phyloP scores from a whole-genome alignment of 2,113 vertebrate species.

The Sylvia atricapilla region DNA sequence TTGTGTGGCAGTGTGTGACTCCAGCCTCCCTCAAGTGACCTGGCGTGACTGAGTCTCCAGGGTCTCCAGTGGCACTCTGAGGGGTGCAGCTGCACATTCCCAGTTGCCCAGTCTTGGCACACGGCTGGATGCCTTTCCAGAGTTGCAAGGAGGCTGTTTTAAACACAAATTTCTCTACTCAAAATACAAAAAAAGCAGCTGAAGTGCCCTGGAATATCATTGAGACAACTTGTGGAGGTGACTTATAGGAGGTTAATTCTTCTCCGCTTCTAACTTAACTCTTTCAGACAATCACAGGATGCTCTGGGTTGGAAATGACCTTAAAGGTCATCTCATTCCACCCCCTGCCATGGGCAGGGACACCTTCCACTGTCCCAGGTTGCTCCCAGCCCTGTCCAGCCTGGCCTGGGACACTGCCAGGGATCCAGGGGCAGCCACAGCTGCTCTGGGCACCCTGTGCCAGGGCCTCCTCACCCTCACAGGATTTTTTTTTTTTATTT shows the following conservation, averaged over 20 bases:
- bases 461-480: not conserved
- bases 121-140: not conserved
- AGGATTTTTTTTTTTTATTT: not conserved
- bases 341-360: not conserved
- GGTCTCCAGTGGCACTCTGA: too few species aligned
- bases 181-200: not conserved
- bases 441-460: not conserved
- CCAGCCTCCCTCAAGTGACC: not conserved
- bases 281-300: not conserved
- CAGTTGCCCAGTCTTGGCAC: not conserved
- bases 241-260: not conserved
- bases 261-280: not conserved
- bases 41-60: accelerated
- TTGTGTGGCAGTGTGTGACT: not conserved
- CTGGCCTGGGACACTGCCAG: not conserved
- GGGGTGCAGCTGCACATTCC: not conserved
- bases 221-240: not conserved
- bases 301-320: not conserved
- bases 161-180: not conserved
- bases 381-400: accelerated
- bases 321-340: accelerated
- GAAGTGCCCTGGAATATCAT: not conserved
- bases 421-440: not conserved
- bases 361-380: accelerated
- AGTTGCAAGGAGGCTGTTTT: not conserved